Evolutionary conservation across 1,140 invertebrate genomes (phyloP), one percentile per base, ranked within the genome.

Genomic region (Drosophila sp.): DNA sequence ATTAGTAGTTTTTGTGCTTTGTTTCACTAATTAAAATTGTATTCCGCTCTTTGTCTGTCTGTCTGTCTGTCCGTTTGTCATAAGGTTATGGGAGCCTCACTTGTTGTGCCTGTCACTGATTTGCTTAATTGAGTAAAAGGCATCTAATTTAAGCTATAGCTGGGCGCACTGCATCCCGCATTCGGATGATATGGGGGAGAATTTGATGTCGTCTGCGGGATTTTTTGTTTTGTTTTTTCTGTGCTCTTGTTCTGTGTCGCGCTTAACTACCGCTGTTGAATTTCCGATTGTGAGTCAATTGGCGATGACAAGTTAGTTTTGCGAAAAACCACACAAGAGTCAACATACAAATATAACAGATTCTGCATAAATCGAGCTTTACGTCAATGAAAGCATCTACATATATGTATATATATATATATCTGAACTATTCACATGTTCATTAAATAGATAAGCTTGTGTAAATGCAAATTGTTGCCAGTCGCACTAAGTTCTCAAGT

Each of bases 201-300:
- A 60, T 66, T 32, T 62, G 60, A 23, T 67, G 56, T 8, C 57
- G 44, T 41, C 35, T 55, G 62, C 56, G 54, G 60, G 66, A 27
- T 50, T 50, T 50, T 47, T 50, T 50, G 23, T 50, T 50, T 50
- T 27, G n/a, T 47, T n/a, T 11, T 23, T 47, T 47, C 6, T 50
- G 44, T 44, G 32, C 47, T 40, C 32, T 30, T 60, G 62, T 60
- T 71, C 66, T 66, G n/a, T 23, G 35, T 29, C 29, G 50, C 23
- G 50, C 23, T 60, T 54, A 60, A 32, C 65, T 27, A 23, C 47
- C 62, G 38, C 70, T 60, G 30, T 54, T 63, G 79, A 58, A 77
- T 83, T 87, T 83, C 84, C 72, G 72, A 89, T 77, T 83, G 67
- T 89, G 83, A 87, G 83, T 87, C 83, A 87, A 87, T 84, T 87